These are phyloP conservation scores for Gambusia yucatana DNA, from an alignment of 2,797 vertebrate genomes.

Conservation along the genomic window DNA sequence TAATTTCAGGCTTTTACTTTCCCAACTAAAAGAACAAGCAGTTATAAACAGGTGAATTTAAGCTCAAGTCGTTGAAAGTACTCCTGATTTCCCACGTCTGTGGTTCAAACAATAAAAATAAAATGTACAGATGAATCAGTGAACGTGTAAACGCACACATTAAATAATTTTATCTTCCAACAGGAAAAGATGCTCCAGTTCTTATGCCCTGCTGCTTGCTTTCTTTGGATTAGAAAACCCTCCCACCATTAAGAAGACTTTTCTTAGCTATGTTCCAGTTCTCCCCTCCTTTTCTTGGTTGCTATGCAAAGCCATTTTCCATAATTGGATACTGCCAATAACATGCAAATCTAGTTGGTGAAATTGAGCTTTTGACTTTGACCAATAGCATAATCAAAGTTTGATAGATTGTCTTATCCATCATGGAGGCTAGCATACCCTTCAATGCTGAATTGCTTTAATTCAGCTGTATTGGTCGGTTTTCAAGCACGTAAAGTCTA, in stretches of 20 bases:
- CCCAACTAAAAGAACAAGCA: not conserved
- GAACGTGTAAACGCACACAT: not conserved
- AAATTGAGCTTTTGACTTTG: conserved; percentile 26
- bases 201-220: not conserved
- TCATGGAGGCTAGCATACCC: not conserved
- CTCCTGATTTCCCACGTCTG: not conserved
- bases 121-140: not conserved
- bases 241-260: not conserved
- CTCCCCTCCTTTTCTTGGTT: not conserved
- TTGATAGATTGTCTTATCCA: not conserved
- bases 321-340: conserved; percentile 3
- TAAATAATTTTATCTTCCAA: conserved; percentile 14
- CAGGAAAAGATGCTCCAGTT: not conserved
- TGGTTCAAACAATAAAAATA: not conserved
- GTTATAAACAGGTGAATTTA: not conserved
- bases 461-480: not conserved
- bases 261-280: not conserved
- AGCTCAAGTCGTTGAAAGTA: not conserved
- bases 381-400: not conserved
- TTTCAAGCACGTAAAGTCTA: not conserved
- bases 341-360: conserved; percentile 32
- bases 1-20: not conserved
- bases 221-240: not conserved
- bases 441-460: not conserved
- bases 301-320: conserved; percentile 34